Conservation (phyloP, 2,113 vertebrate genomes). For the Columba livia region DNA sequence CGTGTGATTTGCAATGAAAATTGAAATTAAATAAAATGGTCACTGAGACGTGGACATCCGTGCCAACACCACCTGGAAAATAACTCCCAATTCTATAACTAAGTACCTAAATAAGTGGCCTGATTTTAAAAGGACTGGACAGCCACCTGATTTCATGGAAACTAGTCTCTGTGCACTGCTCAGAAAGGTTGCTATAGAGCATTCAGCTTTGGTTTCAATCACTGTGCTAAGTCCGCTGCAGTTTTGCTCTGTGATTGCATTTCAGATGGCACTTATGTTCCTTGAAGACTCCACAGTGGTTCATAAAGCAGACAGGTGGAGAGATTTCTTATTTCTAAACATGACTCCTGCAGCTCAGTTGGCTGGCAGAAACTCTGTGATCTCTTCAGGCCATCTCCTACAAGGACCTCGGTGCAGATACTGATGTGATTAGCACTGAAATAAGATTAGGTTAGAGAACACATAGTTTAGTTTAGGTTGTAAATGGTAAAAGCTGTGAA, state of each 20-base stretch:
- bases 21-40: not conserved
- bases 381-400: not conserved
- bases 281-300: not conserved
- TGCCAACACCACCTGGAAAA: not conserved
- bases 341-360: not conserved
- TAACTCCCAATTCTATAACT: not conserved
- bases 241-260: not conserved
- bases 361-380: not conserved
- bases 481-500: not conserved
- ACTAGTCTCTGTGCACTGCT: not conserved
- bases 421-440: not conserved
- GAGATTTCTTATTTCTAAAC: not conserved
- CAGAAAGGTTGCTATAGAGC: not conserved
- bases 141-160: not conserved
- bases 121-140: not conserved
- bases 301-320: not conserved
- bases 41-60: not conserved
- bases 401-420: not conserved
- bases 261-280: not conserved
- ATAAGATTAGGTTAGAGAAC: not conserved
- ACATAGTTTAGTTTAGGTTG: not conserved
- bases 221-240: not conserved
- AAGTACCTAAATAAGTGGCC: not conserved
- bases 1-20: not conserved
- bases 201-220: constrained; percentile 26